Conservation (phyloP, 2,888 invertebrate genomes). For the Nemapogon koenigi region DNA sequence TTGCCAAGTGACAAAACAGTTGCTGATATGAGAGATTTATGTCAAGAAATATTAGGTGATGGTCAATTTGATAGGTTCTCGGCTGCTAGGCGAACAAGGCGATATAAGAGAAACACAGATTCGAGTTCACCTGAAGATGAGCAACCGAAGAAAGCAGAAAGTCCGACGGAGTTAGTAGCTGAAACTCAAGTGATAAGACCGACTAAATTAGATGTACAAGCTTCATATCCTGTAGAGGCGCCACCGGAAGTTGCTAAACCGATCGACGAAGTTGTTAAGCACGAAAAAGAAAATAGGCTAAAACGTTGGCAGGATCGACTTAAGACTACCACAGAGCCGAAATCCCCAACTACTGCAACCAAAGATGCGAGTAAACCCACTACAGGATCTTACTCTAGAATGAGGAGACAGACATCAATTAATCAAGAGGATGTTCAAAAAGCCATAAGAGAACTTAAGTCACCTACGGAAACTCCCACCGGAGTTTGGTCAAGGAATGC, state of each 20-base stretch:
- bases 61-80: conserved; percentile 88
- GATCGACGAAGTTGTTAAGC: conserved; percentile 35
- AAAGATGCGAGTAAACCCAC: conserved; percentile 35
- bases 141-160: conserved; percentile 39
- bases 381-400: conserved; percentile 47
- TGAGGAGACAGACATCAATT: conserved; percentile 72
- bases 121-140: conserved; percentile 65
- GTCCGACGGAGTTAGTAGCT: conserved; percentile 47
- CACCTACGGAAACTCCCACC: conserved; percentile 67
- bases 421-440: conserved; percentile 74
- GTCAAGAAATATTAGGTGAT: conserved; percentile 68
- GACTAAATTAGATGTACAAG: conserved; percentile 56
- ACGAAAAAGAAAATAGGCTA: conserved; percentile 67
- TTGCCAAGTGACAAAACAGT: conserved; percentile 31
- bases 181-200: conserved; percentile 62
- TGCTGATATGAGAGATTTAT: conserved; percentile 47
- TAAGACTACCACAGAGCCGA: conserved; percentile 51
- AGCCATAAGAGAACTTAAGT: conserved; percentile 70
- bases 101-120: conserved; percentile 75
- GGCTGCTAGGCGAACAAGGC: conserved; percentile 78
- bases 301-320: conserved; percentile 76
- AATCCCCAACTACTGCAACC: conserved; percentile 33
- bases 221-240: conserved; percentile 52
- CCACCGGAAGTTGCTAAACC: conserved; percentile 43
- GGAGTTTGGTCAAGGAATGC: conserved; percentile 64